Evolutionary conservation across 2,888 invertebrate species (phyloP).

Genomic region (Diadegma fenestrale): DNA sequence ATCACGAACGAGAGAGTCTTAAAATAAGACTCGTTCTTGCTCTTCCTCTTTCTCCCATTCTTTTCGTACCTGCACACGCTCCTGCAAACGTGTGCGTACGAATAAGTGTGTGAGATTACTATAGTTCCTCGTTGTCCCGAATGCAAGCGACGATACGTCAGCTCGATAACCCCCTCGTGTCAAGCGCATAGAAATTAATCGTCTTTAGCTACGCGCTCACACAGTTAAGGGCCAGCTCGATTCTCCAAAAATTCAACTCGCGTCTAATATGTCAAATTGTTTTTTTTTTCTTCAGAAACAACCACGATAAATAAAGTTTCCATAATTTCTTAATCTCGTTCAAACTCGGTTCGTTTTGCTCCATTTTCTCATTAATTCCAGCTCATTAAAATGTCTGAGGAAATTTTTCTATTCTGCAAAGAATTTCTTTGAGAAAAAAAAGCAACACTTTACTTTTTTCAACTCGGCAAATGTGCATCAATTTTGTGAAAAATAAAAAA

Average conservation of each 20-base stretch:
- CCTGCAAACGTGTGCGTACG: neutral
- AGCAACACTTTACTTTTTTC: neutral
- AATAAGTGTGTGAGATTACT: neutral
- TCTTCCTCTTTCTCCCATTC: slow-evolving; percentile 29
- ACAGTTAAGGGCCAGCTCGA: neutral
- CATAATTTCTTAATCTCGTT: neutral
- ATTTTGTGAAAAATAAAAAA: neutral
- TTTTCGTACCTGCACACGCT: slow-evolving; percentile 4
- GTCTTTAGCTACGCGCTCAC: neutral
- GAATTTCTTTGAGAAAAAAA: neutral
- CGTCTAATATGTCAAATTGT: slow-evolving; percentile 20
- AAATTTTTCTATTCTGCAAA: neutral
- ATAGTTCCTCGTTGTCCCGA: slow-evolving; percentile 33
- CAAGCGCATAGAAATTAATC: slow-evolving; percentile 45
- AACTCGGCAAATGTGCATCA: neutral
- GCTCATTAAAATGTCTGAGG: neutral
- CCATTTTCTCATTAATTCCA: neutral
- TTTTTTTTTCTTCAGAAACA: neutral
- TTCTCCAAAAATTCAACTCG: slow-evolving; percentile 24
- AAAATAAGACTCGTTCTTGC: slow-evolving; percentile 42
- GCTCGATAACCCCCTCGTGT: slow-evolving; percentile 31
- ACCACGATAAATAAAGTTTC: neutral
- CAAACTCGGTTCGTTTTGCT: neutral
- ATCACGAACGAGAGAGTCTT: slow-evolving; percentile 38
- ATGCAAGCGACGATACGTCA: slow-evolving; percentile 53